Evolutionary conservation across 2,888 invertebrate species (phyloP), one percentile per base, ranked within the genome.

Genomic region (Pyrrhia umbra): DNA sequence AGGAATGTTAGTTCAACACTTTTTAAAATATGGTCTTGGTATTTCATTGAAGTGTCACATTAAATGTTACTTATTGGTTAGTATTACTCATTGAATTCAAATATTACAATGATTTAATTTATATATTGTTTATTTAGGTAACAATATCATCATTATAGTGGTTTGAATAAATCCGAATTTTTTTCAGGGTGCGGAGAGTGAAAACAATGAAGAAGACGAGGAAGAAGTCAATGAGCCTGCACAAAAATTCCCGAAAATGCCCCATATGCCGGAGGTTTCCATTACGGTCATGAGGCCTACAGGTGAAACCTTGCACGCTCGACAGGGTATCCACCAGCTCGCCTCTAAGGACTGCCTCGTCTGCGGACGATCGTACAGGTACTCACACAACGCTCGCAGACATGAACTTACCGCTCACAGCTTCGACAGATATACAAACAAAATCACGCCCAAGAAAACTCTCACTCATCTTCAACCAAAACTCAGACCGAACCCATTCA

Each of bases 341-440:
- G 95, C 95, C 1, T 95, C 95, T 40, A 95, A 95, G 75, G 91
- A 95, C 74, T 95, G 95, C 62, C 91, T 95, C 10, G 92, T 95
- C 10, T 95, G 95, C 67, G 92, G 93, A 6, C 91, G 95, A 23
- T 88, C 92, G 8, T 95, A 95, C 78, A 88, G 95, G 71, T 95
- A 95, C 81, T 95, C 95, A 0, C 95, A 95, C 78, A 95, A 95
- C 69, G 95, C 95, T 4, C 85, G 95, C 46, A 88, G 95, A 21
- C 95, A 95, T 68, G 95, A 95, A 72, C 91, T 95, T 40, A 92
- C 91, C 1, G 84, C 95, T 2, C 95, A 95, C 70, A 87, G 90
- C 61, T 95, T 95, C 71, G 95, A 95, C 75, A 88, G 95, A 57
- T 95, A 95, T 81, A 95, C 95, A 16, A 95, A 95, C 78, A 95